Evolutionary conservation across 2,888 invertebrate species (phyloP), one percentile per base, ranked within the genome.

Genomic region (Cataglyphis livida): DNA sequence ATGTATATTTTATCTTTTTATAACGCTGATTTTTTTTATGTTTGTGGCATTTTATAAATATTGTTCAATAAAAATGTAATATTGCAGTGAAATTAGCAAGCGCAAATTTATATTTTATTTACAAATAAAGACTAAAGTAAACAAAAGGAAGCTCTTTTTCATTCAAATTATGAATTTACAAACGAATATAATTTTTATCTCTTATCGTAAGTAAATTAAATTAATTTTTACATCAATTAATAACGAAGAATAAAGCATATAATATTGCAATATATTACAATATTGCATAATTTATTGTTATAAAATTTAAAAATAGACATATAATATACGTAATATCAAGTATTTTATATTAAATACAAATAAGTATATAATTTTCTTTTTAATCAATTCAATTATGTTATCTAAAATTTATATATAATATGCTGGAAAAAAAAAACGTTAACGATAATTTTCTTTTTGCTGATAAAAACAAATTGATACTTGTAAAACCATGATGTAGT

Each of bases 1-100:
- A 75, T 54, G 25, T 76, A 51, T 54, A 38, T 54, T 76, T 76
- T 38, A 28, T 15, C 41, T 54, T 68, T 68, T 68, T 3, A 18
- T 41, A 41, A 15, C 4, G n/a, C 15, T 66, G 38, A 41, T 76
- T 41, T 38, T 73, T 73, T 61, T 73, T 61, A 73, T 21, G 18
- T 32, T 21, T 15, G n/a, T 73, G n/a, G 15, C 28, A 61, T 62
- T 62, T 32, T 62, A 64, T 44, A 62, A 62, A 12, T 74, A 15
- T 15, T n/a, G 21, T 25, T 1, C 28, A 32, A 62, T 44, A 32
- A 44, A 6, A n/a, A 28, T 66, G 54, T 66, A 54, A 21, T 25
- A n/a, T 38, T 38, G 51, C 51, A 54, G 9, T 65, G 54, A 59
- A 73, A 38, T 59, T 1, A 41, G 7, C 57, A 57, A 18, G n/a